phyloP scores from a whole-genome alignment of 2,113 vertebrate genomes.

The Aegypius monachus region DNA sequence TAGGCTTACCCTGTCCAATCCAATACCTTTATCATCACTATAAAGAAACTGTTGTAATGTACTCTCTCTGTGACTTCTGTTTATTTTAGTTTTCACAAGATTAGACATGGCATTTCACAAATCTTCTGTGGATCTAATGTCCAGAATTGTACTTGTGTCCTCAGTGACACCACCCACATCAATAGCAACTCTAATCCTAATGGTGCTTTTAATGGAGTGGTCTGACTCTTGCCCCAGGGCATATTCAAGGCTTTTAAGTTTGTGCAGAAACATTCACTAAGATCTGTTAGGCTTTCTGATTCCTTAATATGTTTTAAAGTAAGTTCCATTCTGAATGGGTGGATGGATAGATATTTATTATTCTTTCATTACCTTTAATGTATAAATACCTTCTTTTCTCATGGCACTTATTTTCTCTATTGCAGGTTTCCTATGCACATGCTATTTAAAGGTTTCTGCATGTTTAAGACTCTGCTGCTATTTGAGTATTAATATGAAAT shows the following conservation, averaged over 20 bases:
- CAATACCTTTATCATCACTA: constrained; percentile 39
- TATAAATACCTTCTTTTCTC: not conserved
- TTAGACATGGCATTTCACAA: constrained; percentile 52
- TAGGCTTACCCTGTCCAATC: constrained; percentile 42
- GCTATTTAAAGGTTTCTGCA: not conserved
- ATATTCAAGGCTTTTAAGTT: constrained; percentile 18
- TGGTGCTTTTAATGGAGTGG: not conserved
- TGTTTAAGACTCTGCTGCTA: not conserved
- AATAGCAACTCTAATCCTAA: constrained; percentile 21
- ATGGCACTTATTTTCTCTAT: not conserved
- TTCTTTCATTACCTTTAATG: not conserved
- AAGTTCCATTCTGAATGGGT: not conserved
- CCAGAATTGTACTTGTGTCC: not conserved
- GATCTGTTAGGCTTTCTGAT: constrained; percentile 8
- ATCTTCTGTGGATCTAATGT: constrained; percentile 33
- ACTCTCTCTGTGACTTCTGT: constrained; percentile 24
- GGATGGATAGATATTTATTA: not conserved
- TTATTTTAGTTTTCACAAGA: constrained; percentile 42
- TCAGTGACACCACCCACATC: constrained; percentile 37
- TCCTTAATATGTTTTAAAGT: constrained; percentile 13
- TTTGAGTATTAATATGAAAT: not conserved
- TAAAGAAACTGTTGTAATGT: constrained; percentile 44
- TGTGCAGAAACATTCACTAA: not conserved
- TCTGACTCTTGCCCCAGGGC: constrained; percentile 15
- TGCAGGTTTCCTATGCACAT: not conserved